phyloP scores from a whole-genome alignment of 2,888 invertebrate species.

The Lottia scabra region DNA sequence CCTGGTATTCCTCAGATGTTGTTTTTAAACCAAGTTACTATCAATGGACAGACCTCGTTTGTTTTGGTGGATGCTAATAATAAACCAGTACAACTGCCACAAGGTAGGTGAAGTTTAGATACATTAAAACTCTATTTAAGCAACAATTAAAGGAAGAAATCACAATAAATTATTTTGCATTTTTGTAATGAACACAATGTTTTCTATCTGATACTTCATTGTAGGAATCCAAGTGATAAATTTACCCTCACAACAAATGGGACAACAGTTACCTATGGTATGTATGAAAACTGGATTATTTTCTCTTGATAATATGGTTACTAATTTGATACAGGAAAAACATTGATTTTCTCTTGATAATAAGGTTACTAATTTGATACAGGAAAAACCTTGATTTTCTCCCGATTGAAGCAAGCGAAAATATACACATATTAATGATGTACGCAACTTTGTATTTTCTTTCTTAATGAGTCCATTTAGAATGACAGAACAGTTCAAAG shows the following conservation, averaged over 20 bases:
- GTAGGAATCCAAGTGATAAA: conserved; percentile 61
- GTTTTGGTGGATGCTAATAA: conserved; percentile 61
- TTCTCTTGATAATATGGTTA: too few species aligned
- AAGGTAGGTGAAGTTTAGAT: conserved; percentile 37
- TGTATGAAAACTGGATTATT: conserved; percentile 8
- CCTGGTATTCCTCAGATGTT: conserved; percentile 60
- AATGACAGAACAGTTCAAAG: not conserved
- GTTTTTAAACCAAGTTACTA: conserved; percentile 59
- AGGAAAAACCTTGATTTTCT: too few species aligned
- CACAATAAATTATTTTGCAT: too few species aligned
- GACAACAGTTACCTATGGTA: conserved; percentile 56
- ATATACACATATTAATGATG: too few species aligned
- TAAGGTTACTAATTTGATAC: too few species aligned
- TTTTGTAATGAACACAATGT: too few species aligned
- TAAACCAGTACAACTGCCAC: conserved; percentile 61
- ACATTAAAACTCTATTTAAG: too few species aligned
- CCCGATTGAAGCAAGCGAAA: too few species aligned
- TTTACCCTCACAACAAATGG: conserved; percentile 50
- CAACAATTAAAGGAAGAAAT: too few species aligned
- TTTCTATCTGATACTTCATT: conserved; percentile 2
- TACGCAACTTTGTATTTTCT: too few species aligned
- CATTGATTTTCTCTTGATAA: too few species aligned
- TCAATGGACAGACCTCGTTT: conserved; percentile 61
- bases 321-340: too few species aligned
- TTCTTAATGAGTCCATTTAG: not conserved